These are phyloP conservation scores for Ambastaia sidthimunki DNA, from an alignment of 2,797 vertebrate species.

Conservation along the genomic window DNA sequence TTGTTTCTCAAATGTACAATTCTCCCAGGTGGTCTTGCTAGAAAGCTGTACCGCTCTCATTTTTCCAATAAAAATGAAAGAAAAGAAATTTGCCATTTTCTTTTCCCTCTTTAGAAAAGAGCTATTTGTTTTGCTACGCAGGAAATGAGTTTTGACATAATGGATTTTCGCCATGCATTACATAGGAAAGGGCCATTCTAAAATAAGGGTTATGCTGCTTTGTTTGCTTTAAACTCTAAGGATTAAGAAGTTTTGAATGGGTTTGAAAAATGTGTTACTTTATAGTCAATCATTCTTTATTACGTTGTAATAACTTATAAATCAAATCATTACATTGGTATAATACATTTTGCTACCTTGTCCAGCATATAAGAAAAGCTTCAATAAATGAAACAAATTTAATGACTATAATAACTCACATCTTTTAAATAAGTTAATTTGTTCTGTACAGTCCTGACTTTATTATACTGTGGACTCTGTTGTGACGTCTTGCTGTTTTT, in stretches of 20 bases:
- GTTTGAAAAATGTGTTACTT: conserved; percentile 62
- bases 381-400: background rate
- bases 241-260: conserved; percentile 59
- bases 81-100: conserved; percentile 78
- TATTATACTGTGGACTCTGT: background rate
- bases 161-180: conserved; percentile 78
- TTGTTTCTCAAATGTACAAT: conserved; percentile 14
- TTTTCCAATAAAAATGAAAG: conserved; percentile 54
- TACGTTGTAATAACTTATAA: conserved; percentile 21
- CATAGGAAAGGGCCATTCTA: conserved; percentile 65
- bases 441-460: background rate
- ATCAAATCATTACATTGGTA: background rate
- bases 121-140: conserved; percentile 77
- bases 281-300: conserved; percentile 47
- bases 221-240: conserved; percentile 70
- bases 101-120: conserved; percentile 71
- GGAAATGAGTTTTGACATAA: conserved; percentile 86
- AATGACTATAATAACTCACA: background rate
- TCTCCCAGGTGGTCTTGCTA: conserved; percentile 68
- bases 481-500: conserved; percentile 2
- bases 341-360: background rate
- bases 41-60: conserved; percentile 67
- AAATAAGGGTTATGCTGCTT: conserved; percentile 64
- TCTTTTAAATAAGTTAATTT: background rate
- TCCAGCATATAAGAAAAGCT: background rate